These are phyloP conservation scores for Astyanax mexicanus DNA, from an alignment of 2,797 vertebrate genomes.

Conservation along the genomic window DNA sequence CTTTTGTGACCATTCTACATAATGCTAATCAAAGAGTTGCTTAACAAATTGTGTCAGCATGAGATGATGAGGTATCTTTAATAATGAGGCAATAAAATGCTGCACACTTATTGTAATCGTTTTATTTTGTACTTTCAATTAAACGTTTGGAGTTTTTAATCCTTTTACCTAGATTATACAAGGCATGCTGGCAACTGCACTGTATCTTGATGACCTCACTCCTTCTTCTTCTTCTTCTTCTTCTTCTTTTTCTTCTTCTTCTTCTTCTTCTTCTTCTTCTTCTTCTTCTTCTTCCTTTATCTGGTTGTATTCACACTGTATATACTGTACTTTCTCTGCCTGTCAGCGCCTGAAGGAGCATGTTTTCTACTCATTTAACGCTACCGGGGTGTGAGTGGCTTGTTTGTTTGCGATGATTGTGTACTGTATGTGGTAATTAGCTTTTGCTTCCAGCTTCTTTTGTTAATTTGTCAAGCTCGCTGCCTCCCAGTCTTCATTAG, in stretches of 20 bases:
- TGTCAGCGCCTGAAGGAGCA: slow-evolving; percentile 42
- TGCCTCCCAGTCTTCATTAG: slow-evolving; percentile 76
- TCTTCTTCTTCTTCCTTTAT: slow-evolving; percentile 3
- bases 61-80: too few species aligned
- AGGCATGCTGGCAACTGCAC: neutral
- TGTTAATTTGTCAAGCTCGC: slow-evolving; percentile 62
- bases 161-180: too few species aligned
- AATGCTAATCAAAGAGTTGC: too few species aligned
- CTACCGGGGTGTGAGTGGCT: slow-evolving; percentile 47
- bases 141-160: too few species aligned
- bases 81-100: too few species aligned
- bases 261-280: slow-evolving; percentile 14
- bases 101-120: too few species aligned
- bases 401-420: slow-evolving; percentile 68
- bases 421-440: slow-evolving; percentile 79
- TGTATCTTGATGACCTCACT: slow-evolving; percentile 37
- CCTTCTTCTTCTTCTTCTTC: slow-evolving; percentile 2
- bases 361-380: slow-evolving; percentile 1
- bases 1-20: too few species aligned
- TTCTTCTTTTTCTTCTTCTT: neutral
- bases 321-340: slow-evolving; percentile 26
- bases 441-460: slow-evolving; percentile 73
- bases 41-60: too few species aligned
- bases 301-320: slow-evolving; percentile 50
- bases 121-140: too few species aligned